phyloP scores from a whole-genome alignment of 1,140 invertebrate genomes.

The Apocrypta bakeri region DNA sequence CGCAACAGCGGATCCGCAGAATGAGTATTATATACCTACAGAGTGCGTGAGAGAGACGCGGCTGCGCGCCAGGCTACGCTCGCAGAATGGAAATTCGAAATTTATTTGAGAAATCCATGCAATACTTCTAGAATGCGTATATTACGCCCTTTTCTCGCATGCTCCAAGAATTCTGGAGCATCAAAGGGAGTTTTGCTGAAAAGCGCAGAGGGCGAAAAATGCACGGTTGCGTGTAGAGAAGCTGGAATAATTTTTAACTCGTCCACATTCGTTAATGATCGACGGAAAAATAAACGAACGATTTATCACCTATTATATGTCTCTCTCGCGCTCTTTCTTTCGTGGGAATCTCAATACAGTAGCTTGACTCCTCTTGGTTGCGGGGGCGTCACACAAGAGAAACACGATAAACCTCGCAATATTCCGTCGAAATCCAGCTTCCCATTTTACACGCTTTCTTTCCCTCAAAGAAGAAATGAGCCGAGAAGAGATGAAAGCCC shows the following conservation, averaged over 20 bases:
- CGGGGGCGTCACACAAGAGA: not conserved
- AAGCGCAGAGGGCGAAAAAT: not conserved
- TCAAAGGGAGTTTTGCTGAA: not conserved
- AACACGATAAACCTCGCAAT: conserved; percentile 37
- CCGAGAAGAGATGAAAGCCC: conserved; percentile 31
- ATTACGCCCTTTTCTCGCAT: not conserved
- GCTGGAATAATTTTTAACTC: no score
- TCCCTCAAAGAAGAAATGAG: conserved; percentile 33
- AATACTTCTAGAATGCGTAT: not conserved
- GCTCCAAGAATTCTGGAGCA: not conserved
- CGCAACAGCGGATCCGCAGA: conserved; percentile 35
- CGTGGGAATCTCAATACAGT: conserved; percentile 4
- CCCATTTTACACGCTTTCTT: conserved; percentile 33
- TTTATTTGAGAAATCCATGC: conserved; percentile 24
- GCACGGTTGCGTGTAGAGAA: no score
- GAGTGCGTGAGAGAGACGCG: not conserved
- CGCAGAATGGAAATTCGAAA: conserved; percentile 27
- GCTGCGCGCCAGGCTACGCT: not conserved
- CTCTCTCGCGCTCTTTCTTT: no score
- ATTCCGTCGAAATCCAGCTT: conserved; percentile 46
- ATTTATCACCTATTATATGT: no score
- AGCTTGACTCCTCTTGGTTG: not conserved
- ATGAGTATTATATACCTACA: conserved; percentile 34
- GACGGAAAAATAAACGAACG: no score
- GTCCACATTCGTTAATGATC: no score